A percentile compares a stretch with the other conserved stretches of the same genome.
Evolutionary conservation across 1,140 invertebrate genomes (phyloP).

Genomic region (Acarapis woodi): DNA sequence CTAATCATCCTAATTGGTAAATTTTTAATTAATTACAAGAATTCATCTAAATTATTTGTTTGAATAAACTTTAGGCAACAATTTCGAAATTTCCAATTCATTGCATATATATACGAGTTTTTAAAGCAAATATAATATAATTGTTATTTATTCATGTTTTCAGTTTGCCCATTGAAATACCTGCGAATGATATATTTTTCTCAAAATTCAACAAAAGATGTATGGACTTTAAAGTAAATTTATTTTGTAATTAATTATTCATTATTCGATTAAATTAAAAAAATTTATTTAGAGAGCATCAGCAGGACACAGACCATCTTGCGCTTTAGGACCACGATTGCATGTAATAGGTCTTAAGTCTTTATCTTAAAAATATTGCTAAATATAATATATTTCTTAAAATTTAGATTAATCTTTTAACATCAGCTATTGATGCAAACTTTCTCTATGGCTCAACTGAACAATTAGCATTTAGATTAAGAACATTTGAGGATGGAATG

Average conservation of each 20-base stretch:
- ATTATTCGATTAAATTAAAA: too few relatives aligned
- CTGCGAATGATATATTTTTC: slow-evolving; percentile 69
- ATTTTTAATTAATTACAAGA: too few relatives aligned
- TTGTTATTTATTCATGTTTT: slow-evolving; percentile 33
- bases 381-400: slow-evolving; percentile 13
- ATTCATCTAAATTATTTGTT: too few relatives aligned
- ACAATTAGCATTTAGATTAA: slow-evolving; percentile 18
- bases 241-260: too few relatives aligned
- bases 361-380: neutral
- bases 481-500: slow-evolving; percentile 17
- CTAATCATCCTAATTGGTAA: neutral
- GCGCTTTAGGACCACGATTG: slow-evolving; percentile 19
- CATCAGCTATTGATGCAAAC: slow-evolving; percentile 22
- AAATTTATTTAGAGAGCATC: too few relatives aligned
- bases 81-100: too few relatives aligned
- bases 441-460: slow-evolving; percentile 23
- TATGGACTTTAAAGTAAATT: slow-evolving; percentile 19
- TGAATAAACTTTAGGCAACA: too few relatives aligned
- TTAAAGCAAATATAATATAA: neutral
- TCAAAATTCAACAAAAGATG: slow-evolving; percentile 18
- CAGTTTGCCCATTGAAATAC: slow-evolving; percentile 61
- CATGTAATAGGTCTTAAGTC: neutral
- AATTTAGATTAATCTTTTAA: slow-evolving; percentile 20
- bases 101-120: too few relatives aligned
- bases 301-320: slow-evolving; percentile 20